A percentile compares a stretch with the other conserved stretches of the same genome.
These are phyloP conservation scores for Drosophila silvestris DNA, from an alignment of 2,888 invertebrate genomes.

Conservation along the genomic window DNA sequence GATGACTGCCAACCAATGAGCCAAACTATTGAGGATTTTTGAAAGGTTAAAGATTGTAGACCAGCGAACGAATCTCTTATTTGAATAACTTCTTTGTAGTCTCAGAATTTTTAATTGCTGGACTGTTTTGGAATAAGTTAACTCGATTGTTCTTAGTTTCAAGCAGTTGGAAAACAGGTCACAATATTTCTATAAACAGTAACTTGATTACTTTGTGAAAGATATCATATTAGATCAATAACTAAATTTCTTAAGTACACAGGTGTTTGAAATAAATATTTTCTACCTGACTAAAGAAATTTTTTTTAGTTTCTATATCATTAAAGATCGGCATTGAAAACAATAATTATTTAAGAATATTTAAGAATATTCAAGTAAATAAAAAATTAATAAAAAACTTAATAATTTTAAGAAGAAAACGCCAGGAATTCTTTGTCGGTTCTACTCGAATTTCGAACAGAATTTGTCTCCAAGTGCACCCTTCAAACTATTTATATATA, in stretches of 20 bases:
- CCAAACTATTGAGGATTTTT: neutral
- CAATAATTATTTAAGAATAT: too few species aligned
- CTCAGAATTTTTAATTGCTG: neutral
- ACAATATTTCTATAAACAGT: neutral
- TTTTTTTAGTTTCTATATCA: too few species aligned
- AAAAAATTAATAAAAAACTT: too few species aligned
- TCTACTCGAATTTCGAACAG: neutral
- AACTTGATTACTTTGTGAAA: neutral
- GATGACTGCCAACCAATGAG: slow-evolving; percentile 30
- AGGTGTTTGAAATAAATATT: too few species aligned
- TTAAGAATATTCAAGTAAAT: too few species aligned
- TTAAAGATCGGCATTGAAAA: too few species aligned
- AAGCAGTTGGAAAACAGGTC: neutral
- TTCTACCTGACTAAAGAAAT: too few species aligned
- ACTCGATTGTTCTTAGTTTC: neutral
- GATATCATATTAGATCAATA: too few species aligned
- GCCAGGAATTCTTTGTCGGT: neutral
- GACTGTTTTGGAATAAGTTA: neutral
- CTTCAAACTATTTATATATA: neutral
- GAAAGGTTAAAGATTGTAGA: neutral
- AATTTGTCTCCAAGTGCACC: neutral
- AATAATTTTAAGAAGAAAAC: too few species aligned
- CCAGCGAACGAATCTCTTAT: neutral
- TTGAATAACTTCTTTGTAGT: neutral
- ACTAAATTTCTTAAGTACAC: too few species aligned